Evolutionary conservation across 2,113 vertebrate species (phyloP).

Genomic region (Bothrops jararaca): DNA sequence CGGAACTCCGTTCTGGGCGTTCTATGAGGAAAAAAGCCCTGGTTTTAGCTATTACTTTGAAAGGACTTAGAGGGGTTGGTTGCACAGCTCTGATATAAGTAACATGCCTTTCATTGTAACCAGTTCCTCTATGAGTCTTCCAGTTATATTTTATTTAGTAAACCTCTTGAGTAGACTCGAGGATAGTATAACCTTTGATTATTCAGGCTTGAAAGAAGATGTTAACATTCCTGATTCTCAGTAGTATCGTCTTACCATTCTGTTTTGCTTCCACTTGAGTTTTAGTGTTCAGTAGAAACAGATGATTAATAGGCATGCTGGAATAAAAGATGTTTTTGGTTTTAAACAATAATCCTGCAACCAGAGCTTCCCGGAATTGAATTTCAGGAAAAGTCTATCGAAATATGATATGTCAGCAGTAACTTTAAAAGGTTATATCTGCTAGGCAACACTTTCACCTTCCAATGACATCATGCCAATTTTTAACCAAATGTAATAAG

Average conservation of each 20-base stretch:
- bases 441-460: neutral
- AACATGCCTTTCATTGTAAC: neutral
- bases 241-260: conserved; percentile 17
- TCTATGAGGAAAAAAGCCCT: too few relatives aligned
- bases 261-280: neutral
- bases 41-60: neutral
- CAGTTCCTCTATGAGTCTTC: neutral
- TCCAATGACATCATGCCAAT: neutral
- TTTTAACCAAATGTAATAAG: neutral
- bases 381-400: conserved; percentile 30
- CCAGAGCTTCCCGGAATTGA: conserved; percentile 35
- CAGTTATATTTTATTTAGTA: conserved; percentile 18
- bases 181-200: conserved; percentile 2
- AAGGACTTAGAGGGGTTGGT: neutral
- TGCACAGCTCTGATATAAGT: neutral
- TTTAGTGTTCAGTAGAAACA: conserved; percentile 16
- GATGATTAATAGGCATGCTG: conserved; percentile 29
- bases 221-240: conserved; percentile 19
- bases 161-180: neutral
- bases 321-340: conserved; percentile 36
- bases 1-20: too few relatives aligned
- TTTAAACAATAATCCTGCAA: conserved; percentile 29
- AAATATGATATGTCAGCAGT: conserved; percentile 15
- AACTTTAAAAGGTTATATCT: neutral
- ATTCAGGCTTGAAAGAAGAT: conserved; percentile 19